Base-by-base conservation (phyloP, 1,140 invertebrate species). In the Eriocheir sinensis region DNA sequence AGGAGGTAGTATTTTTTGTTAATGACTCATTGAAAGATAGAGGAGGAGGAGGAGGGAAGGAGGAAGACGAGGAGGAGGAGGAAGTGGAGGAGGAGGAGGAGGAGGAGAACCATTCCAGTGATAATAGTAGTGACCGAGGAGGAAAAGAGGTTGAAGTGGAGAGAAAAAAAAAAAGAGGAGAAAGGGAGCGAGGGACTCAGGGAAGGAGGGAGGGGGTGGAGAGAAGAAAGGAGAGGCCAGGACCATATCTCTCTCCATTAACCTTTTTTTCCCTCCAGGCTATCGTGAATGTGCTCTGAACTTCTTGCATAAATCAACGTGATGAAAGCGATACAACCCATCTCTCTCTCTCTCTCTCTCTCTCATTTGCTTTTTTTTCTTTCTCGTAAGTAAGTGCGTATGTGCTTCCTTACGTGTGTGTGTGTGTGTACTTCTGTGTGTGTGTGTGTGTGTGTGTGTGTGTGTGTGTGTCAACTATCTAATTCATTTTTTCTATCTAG, bases 201-300 rank as follows among this genome's bases (percentile, higher is more conserved):
- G 0, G 21, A n/a, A 72, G 60, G n/a, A 72, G n/a, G n/a, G n/a
- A n/a, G n/a, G n/a, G n/a, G n/a, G n/a, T n/a, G n/a, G n/a, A n/a
- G n/a, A n/a, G 8, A 72, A 72, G 21, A 72, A n/a, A n/a, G 21
- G 8, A 12, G 27, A 72, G 60, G 27, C 60, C 60, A 53, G 60
- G 27, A 72, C 60, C 60, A 72, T 72, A 72, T 72, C 60, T 72
- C 60, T 72, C 60, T n/a, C 60, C 60, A 72, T 72, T 72, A 72
- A 72, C 21, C 12, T n/a, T 72, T 72, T 72, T 72, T 72, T 72
- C 8, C 27, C 60, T 72, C 60, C 60, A 72, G 60, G 21, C 60
- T 72, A 72, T 72, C 60, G 60, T 72, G 60, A 72, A 72, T 72
- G 60, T 72, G n/a, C n/a, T 72, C 60, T 72, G 60, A 72, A 72